phyloP scores from a whole-genome alignment of 2,888 invertebrate genomes.

The Hirtodrosophila alboralis region DNA sequence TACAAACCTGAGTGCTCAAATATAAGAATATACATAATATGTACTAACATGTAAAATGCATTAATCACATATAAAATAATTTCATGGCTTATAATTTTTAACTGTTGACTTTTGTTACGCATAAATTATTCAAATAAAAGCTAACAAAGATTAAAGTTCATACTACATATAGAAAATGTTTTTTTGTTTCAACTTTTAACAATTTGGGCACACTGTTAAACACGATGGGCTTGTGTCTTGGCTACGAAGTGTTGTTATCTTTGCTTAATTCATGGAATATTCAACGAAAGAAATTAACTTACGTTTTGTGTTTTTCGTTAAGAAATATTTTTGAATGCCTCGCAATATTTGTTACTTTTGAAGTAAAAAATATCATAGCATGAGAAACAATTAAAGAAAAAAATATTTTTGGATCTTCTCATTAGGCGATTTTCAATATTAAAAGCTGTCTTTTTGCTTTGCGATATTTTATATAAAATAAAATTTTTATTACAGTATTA shows the following conservation, averaged over 20 bases:
- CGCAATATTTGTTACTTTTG: no score
- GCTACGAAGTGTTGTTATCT: slow-evolving; percentile 8
- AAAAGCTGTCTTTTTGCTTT: no score
- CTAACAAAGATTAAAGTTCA: slow-evolving; percentile 7
- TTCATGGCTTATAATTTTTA: slow-evolving; percentile 13
- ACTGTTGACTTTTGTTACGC: slow-evolving; percentile 24
- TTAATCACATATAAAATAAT: slow-evolving; percentile 5
- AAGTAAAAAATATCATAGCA: no score
- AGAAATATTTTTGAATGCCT: no score
- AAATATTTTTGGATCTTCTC: no score
- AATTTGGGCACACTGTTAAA: slow-evolving; percentile 23
- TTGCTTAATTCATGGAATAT: slow-evolving; percentile 1
- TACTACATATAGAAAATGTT: slow-evolving; percentile 2
- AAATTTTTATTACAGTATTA: no score
- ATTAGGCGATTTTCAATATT: no score
- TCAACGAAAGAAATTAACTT: slow-evolving; percentile 5
- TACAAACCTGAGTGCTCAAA: slow-evolving; percentile 70
- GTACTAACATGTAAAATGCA: slow-evolving; percentile 19
- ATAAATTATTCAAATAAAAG: slow-evolving; percentile 10
- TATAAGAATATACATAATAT: slow-evolving; percentile 28
- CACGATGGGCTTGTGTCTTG: slow-evolving; percentile 16
- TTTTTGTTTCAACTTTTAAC: background rate
- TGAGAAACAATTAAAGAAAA: no score
- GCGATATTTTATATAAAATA: no score
- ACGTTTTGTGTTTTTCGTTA: no score